Evolutionary conservation across 2,888 invertebrate genomes (phyloP).

Genomic region (Seira sanloemensis): DNA sequence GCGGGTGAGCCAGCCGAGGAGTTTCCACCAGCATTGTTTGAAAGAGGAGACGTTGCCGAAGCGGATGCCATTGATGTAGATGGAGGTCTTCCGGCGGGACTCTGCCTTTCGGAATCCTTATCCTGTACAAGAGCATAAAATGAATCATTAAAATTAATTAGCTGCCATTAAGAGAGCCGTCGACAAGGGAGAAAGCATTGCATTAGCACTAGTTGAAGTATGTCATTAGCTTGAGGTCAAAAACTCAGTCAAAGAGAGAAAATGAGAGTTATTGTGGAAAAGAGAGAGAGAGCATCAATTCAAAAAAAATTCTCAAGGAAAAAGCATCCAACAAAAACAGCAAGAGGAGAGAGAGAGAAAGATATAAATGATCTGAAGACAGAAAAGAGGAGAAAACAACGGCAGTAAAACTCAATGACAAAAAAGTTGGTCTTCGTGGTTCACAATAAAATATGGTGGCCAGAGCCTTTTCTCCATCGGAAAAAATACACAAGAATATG

Average conservation of each 20-base stretch:
- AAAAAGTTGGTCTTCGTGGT: slow-evolving; percentile 35
- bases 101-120: slow-evolving; percentile 64
- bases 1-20: slow-evolving; percentile 54
- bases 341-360: slow-evolving; percentile 3
- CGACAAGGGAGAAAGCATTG: slow-evolving; percentile 45
- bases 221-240: slow-evolving; percentile 64
- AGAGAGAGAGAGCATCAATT: slow-evolving; percentile 8
- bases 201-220: slow-evolving; percentile 59
- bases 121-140: slow-evolving; percentile 58
- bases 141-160: slow-evolving; percentile 61
- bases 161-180: slow-evolving; percentile 60
- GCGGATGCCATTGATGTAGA: slow-evolving; percentile 62
- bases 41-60: slow-evolving; percentile 50
- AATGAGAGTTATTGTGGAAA: not conserved
- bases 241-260: slow-evolving; percentile 31
- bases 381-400: slow-evolving; percentile 34
- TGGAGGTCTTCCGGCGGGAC: slow-evolving; percentile 66
- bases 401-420: slow-evolving; percentile 37
- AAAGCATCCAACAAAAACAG: slow-evolving; percentile 16
- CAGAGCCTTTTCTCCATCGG: slow-evolving; percentile 7
- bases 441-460: slow-evolving; percentile 15
- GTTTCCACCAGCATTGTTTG: slow-evolving; percentile 31
- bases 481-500: slow-evolving; percentile 34
- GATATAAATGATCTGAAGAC: slow-evolving; percentile 10
- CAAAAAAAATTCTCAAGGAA: not conserved